Evolutionary conservation across 1,140 invertebrate genomes (phyloP).

Genomic region (Bicyclus anynana): DNA sequence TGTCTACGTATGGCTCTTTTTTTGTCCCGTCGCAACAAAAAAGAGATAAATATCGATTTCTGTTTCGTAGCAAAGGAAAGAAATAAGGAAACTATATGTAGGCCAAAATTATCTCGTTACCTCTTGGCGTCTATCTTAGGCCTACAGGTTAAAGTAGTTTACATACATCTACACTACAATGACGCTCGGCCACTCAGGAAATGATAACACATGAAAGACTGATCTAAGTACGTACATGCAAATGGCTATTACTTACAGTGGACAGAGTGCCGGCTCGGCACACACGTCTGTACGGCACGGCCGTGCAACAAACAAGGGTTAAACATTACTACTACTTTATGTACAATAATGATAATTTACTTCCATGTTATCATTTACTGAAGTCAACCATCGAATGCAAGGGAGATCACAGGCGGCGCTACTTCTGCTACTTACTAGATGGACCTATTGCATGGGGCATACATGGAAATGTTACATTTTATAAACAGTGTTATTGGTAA

Average conservation of each 20-base stretch:
- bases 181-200: slow-evolving; percentile 47
- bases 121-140: too few species aligned
- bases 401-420: neutral
- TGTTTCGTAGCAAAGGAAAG: too few species aligned
- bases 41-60: too few species aligned
- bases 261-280: slow-evolving; percentile 45
- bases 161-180: slow-evolving; percentile 4
- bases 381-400: neutral
- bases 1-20: too few species aligned
- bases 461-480: too few species aligned
- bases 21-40: too few species aligned
- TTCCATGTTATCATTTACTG: slow-evolving; percentile 17
- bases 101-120: too few species aligned
- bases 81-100: too few species aligned
- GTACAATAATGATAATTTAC: slow-evolving; percentile 1
- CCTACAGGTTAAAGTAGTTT: too few species aligned
- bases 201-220: slow-evolving; percentile 61
- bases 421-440: neutral
- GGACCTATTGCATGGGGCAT: too few species aligned
- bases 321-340: slow-evolving; percentile 23
- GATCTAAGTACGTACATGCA: slow-evolving; percentile 41
- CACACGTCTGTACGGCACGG: slow-evolving; percentile 45
- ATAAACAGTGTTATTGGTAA: too few species aligned
- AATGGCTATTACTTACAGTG: slow-evolving; percentile 57
- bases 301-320: slow-evolving; percentile 38